phyloP scores from a whole-genome alignment of 1,140 invertebrate genomes.

The Ectropis grisescens region DNA sequence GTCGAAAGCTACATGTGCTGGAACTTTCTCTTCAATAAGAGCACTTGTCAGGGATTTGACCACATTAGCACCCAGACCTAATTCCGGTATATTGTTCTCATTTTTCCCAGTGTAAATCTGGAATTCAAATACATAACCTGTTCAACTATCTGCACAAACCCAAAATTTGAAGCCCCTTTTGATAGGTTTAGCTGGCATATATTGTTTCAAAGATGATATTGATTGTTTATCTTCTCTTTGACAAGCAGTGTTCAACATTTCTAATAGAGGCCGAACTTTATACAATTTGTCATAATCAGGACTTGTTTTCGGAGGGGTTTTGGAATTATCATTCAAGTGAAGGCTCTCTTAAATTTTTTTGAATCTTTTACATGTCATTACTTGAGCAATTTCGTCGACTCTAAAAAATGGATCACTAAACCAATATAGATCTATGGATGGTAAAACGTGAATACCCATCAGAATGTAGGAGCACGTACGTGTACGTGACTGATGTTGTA shows the following conservation, averaged over 20 bases:
- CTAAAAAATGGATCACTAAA: no score
- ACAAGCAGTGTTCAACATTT: conserved; percentile 8
- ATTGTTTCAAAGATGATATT: conserved; percentile 16
- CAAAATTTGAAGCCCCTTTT: not conserved
- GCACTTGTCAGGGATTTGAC: not conserved
- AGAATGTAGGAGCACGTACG: no score
- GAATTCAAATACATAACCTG: not conserved
- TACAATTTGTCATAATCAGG: conserved; percentile 12
- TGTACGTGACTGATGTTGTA: no score
- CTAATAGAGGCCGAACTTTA: no score
- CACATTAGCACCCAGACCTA: not conserved
- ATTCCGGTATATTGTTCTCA: not conserved
- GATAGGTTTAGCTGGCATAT: conserved; percentile 7
- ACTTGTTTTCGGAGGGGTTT: conserved; percentile 3
- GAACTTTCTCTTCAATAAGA: no score
- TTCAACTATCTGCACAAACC: not conserved
- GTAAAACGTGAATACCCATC: no score
- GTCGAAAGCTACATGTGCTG: not conserved
- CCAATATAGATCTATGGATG: no score
- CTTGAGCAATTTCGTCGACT: conserved; percentile 4
- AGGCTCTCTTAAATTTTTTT: conserved; percentile 11
- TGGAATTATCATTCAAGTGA: conserved; percentile 10
- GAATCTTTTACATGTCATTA: conserved; percentile 3
- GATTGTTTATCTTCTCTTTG: conserved; percentile 7
- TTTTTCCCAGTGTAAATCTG: not conserved